Percentiles rank a stretch among this genome's conserved stretches.
These are phyloP conservation scores for Diacarnus erythraeanus DNA, from an alignment of 37 sponge, comb jelly and placozoan genomes.

Conservation along the genomic window DNA sequence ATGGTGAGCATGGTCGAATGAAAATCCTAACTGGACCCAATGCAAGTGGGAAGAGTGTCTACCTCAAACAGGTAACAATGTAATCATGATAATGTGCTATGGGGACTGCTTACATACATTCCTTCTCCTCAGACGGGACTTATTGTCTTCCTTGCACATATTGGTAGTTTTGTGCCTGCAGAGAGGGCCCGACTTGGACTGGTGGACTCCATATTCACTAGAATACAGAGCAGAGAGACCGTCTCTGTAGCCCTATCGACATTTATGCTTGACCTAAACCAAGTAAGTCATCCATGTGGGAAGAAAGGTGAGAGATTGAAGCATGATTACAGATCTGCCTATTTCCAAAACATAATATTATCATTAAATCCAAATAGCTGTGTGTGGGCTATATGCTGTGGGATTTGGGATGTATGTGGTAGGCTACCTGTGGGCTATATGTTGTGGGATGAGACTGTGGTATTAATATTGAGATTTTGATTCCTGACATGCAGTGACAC, in stretches of 20 bases:
- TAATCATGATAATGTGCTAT: neutral
- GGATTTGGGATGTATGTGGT: too few species aligned
- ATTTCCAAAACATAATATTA: neutral
- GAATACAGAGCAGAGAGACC: constrained; percentile 89
- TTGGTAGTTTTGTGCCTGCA: constrained; percentile 97
- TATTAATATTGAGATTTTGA: too few species aligned
- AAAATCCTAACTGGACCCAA: constrained; percentile 97
- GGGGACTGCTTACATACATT: neutral
- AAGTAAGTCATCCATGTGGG: too few species aligned
- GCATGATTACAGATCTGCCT: neutral
- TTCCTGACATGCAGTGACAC: too few species aligned
- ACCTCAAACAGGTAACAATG: constrained; percentile 91
- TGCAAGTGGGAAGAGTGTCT: constrained; percentile 99
- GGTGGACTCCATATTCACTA: constrained; percentile 90
- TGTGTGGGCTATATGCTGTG: neutral
- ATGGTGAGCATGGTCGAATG: constrained; percentile 65
- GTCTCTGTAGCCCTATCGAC: constrained; percentile 92
- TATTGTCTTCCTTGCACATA: constrained; percentile 95
- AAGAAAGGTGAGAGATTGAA: neutral
- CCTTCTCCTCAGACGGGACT: constrained; percentile 75
- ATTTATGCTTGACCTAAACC: constrained; percentile 95
- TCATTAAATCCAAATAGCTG: neutral
- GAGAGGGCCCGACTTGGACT: constrained; percentile 83
- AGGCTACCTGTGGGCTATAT: too few species aligned
- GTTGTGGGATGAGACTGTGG: too few species aligned